phyloP scores from a whole-genome alignment of 2,797 vertebrate genomes.

The Podargus strigoides region DNA sequence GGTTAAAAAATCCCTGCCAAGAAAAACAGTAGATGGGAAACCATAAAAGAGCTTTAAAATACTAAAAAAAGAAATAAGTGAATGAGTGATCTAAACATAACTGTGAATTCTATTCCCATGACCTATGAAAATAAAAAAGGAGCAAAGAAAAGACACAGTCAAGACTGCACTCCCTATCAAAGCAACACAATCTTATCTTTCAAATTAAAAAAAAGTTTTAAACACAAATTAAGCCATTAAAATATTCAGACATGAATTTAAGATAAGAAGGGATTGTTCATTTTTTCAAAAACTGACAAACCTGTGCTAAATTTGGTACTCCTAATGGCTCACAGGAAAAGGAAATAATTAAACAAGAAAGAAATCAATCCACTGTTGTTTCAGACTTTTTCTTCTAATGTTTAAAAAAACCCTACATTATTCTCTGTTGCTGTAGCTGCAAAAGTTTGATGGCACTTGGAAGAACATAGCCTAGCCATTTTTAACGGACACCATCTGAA shows the following conservation, averaged over 20 bases:
- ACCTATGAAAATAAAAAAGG: conserved; percentile 26
- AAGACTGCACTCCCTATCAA: background rate
- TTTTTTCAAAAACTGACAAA: background rate
- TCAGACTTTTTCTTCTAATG: background rate
- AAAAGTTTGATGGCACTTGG: background rate
- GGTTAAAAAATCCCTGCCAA: conserved; percentile 65
- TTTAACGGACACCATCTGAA: background rate
- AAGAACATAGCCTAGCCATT: background rate
- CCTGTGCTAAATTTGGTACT: background rate
- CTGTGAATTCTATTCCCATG: conserved; percentile 65
- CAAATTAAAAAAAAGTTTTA: background rate
- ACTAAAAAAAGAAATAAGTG: conserved; percentile 66
- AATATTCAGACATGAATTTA: background rate
- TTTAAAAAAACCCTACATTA: background rate
- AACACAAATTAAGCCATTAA: conserved; percentile 1
- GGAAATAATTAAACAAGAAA: conserved; percentile 3
- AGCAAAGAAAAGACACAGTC: background rate
- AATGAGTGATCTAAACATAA: conserved; percentile 69
- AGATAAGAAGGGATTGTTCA: background rate
- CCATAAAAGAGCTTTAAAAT: conserved; percentile 67
- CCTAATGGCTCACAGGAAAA: background rate
- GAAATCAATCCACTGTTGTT: background rate
- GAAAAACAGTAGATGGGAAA: conserved; percentile 68
- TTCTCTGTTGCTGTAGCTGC: background rate
- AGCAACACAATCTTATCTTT: background rate